Evolutionary conservation across 2,113 vertebrate genomes (phyloP).

Genomic region (Larimichthys polyactis): DNA sequence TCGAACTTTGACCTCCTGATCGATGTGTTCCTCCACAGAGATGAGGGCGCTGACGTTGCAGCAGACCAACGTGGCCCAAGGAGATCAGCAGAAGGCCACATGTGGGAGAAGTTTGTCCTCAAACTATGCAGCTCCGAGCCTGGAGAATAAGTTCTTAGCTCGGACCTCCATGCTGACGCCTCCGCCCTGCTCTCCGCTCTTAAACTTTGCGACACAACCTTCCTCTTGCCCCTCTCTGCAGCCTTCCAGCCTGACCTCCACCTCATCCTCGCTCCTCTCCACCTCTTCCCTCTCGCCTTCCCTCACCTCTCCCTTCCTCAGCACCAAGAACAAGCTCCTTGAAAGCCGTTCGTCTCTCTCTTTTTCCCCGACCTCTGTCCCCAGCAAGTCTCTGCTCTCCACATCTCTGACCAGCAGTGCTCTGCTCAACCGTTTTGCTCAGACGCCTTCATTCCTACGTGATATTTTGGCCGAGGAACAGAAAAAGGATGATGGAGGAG

Average conservation of each 20-base stretch:
- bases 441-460: slow-evolving; percentile 16
- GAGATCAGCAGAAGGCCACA: slow-evolving; percentile 22
- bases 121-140: slow-evolving; percentile 54
- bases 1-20: slow-evolving; percentile 30
- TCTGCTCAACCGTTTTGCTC: slow-evolving; percentile 27
- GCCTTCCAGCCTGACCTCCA: slow-evolving; percentile 70
- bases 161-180: slow-evolving; percentile 34
- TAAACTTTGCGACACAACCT: slow-evolving; percentile 38
- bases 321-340: slow-evolving; percentile 1
- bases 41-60: slow-evolving; percentile 73
- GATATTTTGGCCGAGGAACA: not conserved
- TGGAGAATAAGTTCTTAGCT: slow-evolving; percentile 81
- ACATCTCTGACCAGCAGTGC: slow-evolving; percentile 29
- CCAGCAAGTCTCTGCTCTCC: slow-evolving; percentile 24
- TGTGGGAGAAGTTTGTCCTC: slow-evolving; percentile 49
- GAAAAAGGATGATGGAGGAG: slow-evolving; percentile 10
- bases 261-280: slow-evolving; percentile 41
- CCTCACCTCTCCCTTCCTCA: not conserved
- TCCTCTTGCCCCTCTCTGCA: slow-evolving; percentile 67
- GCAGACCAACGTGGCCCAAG: slow-evolving; percentile 23
- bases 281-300: slow-evolving; percentile 50
- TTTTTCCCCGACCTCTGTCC: slow-evolving; percentile 21
- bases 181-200: no score
- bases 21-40: slow-evolving; percentile 45
- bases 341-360: not conserved